Evolutionary conservation across 2,888 invertebrate genomes (phyloP), one percentile per base, ranked within the genome.

Genomic region (Drosophila longiperda): DNA sequence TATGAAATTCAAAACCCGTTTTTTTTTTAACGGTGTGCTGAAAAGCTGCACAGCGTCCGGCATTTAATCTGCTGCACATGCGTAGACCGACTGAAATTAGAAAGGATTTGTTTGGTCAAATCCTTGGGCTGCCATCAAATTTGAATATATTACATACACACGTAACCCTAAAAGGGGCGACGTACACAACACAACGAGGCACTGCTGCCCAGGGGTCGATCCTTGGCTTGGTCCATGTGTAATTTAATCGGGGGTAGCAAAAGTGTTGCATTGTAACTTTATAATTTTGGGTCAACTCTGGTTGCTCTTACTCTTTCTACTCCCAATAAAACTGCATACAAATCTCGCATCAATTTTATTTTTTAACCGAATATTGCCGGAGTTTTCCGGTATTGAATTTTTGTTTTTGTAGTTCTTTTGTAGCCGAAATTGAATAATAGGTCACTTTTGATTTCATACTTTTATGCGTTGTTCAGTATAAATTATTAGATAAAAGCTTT

Each of bases 21-120:
- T 80, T 26, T 26, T 36, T n/a, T n/a, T 57, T 20, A 17, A 71
- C 58, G 50, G 49, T 69, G 67, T 67, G 58, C 64, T 49, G 62
- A 67, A 87, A 89, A 84, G 85, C 87, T 87, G 87, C 66, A 65
- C 77, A 80, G 73, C 82, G 85, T 85, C 89, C 87, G 69, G 68
- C 77, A 61, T 65, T 81, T 84, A 85, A 85, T 84, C 85, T 80
- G 74, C 78, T 84, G 82, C 83, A 81, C 83, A 87, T 71, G 80
- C 78, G 86, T 75, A 53, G 54, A 54, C 38, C 61, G 55, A 66
- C 60, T 63, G 65, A 83, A 83, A 83, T 86, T 83, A 87, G 87
- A 84, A 78, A 73, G 89, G 85, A 87, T 86, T 86, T 85, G 89
- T 81, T 86, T 89, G 86, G 86, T 89, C 86, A 86, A 87, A 80